Evolutionary conservation across 2,113 vertebrate species (phyloP).

Genomic region (Trogon surrucura): DNA sequence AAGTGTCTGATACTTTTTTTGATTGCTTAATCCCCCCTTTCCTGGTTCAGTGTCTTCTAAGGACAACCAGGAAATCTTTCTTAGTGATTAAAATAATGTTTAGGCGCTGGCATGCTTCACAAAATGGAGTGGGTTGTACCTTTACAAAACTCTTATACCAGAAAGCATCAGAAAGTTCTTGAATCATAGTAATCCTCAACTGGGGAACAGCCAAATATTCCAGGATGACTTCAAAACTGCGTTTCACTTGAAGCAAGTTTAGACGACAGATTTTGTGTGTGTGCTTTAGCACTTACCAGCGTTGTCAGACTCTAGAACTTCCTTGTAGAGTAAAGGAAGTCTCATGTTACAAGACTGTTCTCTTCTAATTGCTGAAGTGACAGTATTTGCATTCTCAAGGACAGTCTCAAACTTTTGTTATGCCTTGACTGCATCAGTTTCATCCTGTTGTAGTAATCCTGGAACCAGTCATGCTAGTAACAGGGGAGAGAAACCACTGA

Average conservation of each 20-base stretch:
- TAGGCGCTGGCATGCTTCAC: neutral
- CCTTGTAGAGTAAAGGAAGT: neutral
- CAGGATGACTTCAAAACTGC: neutral
- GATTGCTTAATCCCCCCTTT: constrained; percentile 26
- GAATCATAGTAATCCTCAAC: neutral
- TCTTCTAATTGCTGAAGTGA: neutral
- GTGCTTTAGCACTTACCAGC: neutral
- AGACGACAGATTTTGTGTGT: neutral
- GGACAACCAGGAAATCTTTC: constrained; percentile 25
- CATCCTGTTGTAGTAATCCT: neutral
- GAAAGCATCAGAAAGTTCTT: neutral
- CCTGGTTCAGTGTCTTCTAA: constrained; percentile 9
- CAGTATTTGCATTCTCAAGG: neutral
- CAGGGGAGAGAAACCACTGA: neutral
- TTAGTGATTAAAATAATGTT: neutral
- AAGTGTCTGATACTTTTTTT: constrained; percentile 35
- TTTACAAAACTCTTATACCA: neutral
- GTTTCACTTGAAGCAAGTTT: neutral
- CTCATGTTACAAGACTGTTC: neutral
- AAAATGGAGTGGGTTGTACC: neutral
- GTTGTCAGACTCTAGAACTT: neutral
- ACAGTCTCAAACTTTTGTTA: neutral
- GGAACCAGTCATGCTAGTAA: neutral
- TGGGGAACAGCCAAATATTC: neutral
- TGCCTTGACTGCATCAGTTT: neutral